Evolutionary conservation across 92 coral and sea anemone genomes (phyloP), one percentile per base, ranked within the genome.

Genomic region (Bergia puertoricense): DNA sequence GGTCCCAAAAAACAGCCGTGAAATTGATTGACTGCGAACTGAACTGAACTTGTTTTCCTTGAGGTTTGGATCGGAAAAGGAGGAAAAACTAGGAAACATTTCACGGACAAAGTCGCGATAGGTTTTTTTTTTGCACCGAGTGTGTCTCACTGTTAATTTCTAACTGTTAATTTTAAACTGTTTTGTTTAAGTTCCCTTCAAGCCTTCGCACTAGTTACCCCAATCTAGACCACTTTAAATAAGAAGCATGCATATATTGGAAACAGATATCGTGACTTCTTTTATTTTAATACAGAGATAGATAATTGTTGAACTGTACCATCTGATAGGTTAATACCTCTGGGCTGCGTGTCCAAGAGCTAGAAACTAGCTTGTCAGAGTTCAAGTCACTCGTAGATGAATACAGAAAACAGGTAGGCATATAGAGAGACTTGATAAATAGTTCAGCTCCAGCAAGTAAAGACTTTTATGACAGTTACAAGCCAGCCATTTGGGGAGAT

Each of bases 341-440:
- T 15, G 87, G 87, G 30, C 36, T 30, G 62, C 87, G 87, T 37
- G 87, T 73, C 15, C 78, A 72, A 3, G 87, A 90, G 77, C 92
- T 93, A 76, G 88, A 93, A 20, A 46, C 67, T 74, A 96, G 92
- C 46, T 82, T 93, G 75, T 69, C 81, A 77, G 98, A 96, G 36
- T 89, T 88, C 89, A 94, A 88, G 62, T 78, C 92, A 41, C 69
- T 74, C 51, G 54, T 94, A 89, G 92, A 87, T 16, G 89, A 93
- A 89, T 82, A 85, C 43, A 87, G 85, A 88, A 62, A 57, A 68
- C 93, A 93, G 96, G 96, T 91, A 89, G 90, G 85, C 46, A 41
- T 5, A 39, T 40, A 62, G 74, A 8, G 4, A 81, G 74, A 8
- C 50, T 40, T 39, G 41, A 8, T 22, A 77, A 22, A 44, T 9